Conservation (phyloP, 2,113 vertebrate genomes). For the Lota lota region DNA sequence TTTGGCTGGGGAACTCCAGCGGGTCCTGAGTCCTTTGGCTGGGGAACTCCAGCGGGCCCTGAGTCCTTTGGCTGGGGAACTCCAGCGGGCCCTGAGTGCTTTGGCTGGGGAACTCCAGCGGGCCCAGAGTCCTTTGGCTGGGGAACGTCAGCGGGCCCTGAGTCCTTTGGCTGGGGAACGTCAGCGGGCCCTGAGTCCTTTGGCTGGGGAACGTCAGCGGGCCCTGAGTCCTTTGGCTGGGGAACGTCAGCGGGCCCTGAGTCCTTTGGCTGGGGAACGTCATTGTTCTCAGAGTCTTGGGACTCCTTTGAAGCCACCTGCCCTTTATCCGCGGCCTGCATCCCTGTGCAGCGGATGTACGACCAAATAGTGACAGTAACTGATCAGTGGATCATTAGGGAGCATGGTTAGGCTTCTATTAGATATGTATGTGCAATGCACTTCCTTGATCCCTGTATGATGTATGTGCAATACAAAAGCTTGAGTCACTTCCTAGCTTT, state of each 20-base stretch:
- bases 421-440: too few species aligned
- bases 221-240: constrained; percentile 17
- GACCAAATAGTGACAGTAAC: too few species aligned
- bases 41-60: constrained; percentile 14
- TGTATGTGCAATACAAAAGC: too few species aligned
- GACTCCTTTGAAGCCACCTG: too few species aligned
- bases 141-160: too few species aligned
- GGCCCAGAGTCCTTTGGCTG: constrained; percentile 12
- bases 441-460: too few species aligned
- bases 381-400: too few species aligned
- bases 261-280: neutral
- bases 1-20: constrained; percentile 16
- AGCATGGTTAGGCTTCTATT: too few species aligned
- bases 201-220: constrained; percentile 12
- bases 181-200: constrained; percentile 20
- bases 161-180: constrained; percentile 10
- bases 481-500: too few species aligned
- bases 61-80: constrained; percentile 16
- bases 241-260: constrained; percentile 12
- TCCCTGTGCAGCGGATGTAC: too few species aligned
- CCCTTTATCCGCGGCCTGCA: too few species aligned
- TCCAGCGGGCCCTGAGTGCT: constrained; percentile 15
- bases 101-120: constrained; percentile 10
- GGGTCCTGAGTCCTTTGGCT: constrained; percentile 18
- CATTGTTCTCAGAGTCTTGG: neutral